A percentile compares a stretch with the other conserved stretches of the same genome.
Conservation (phyloP, 2,888 invertebrate species). For the Notocelia uddmanniana region DNA sequence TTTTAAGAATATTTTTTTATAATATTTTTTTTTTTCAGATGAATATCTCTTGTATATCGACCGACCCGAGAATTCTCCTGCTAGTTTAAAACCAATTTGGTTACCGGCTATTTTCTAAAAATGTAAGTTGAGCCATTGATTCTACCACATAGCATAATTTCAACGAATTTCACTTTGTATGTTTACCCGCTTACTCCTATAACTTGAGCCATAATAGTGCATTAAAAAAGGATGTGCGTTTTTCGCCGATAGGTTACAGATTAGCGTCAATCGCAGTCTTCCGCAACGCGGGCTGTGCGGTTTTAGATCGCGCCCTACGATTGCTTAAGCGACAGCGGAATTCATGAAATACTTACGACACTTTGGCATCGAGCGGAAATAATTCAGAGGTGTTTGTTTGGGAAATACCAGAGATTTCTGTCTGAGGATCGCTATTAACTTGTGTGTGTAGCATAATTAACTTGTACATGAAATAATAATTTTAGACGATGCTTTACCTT, state of each 20-base stretch:
- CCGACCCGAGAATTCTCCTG: too few species aligned
- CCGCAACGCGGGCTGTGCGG: constrained; percentile 68
- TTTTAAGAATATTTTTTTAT: too few species aligned
- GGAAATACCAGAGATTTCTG: too few species aligned
- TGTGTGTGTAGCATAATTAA: too few species aligned
- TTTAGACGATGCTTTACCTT: too few species aligned
- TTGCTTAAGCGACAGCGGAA: not conserved
- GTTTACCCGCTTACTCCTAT: constrained; percentile 45
- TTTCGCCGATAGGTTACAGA: constrained; percentile 83
- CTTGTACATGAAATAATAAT: too few species aligned
- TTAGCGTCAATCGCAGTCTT: constrained; percentile 77
- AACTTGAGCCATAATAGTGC: constrained; percentile 58
- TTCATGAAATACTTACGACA: constrained; percentile 9
- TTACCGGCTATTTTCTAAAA: too few species aligned
- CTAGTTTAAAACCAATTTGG: too few species aligned
- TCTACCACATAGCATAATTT: not conserved
- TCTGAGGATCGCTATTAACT: too few species aligned
- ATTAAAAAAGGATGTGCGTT: constrained; percentile 78
- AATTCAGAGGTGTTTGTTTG: not conserved
- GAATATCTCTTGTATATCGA: too few species aligned
- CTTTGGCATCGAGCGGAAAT: constrained; percentile 5
- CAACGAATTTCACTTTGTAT: not conserved
- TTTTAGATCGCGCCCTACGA: constrained; percentile 47
- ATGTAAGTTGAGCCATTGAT: not conserved
- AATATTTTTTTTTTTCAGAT: too few species aligned